These are phyloP conservation scores for Aricia agestis DNA, from an alignment of 1,140 invertebrate genomes.

Conservation along the genomic window DNA sequence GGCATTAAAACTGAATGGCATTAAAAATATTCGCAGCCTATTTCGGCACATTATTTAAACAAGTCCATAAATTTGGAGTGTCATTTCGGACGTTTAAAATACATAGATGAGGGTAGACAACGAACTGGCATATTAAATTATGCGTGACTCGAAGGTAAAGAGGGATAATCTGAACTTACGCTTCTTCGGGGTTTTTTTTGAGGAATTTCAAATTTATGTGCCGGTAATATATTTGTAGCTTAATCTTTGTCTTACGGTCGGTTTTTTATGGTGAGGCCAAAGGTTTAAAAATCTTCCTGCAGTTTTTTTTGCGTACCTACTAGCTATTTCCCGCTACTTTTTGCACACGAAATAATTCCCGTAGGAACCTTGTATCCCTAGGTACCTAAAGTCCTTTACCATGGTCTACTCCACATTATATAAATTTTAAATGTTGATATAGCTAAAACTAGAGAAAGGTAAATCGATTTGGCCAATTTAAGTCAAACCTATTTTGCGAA, in stretches of 20 bases:
- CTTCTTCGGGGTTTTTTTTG: slow-evolving; percentile 34
- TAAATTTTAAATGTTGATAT: no score
- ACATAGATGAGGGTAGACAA: slow-evolving; percentile 44
- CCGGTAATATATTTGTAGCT: slow-evolving; percentile 6
- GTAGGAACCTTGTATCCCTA: no score
- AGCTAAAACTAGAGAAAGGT: no score
- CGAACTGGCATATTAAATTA: slow-evolving; percentile 50
- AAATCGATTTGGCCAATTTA: no score
- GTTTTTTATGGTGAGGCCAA: background rate
- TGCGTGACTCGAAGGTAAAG: slow-evolving; percentile 39
- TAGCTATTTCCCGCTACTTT: no score
- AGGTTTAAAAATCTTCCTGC: background rate
- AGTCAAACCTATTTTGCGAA: no score
- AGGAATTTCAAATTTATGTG: slow-evolving; percentile 12
- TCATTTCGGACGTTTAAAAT: slow-evolving; percentile 23
- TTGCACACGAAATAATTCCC: no score
- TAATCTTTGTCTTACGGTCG: background rate
- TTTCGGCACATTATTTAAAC: slow-evolving; percentile 19
- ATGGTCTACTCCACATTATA: no score
- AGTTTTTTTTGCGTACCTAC: background rate
- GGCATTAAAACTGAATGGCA: slow-evolving; percentile 13
- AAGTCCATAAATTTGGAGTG: slow-evolving; percentile 21
- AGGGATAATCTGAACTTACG: slow-evolving; percentile 47
- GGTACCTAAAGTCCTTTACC: no score
- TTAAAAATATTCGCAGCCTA: slow-evolving; percentile 22